Percentiles rank a stretch among this genome's conserved stretches.
Conservation (phyloP, 2,888 invertebrate genomes). For the Lathronympha strigana region DNA sequence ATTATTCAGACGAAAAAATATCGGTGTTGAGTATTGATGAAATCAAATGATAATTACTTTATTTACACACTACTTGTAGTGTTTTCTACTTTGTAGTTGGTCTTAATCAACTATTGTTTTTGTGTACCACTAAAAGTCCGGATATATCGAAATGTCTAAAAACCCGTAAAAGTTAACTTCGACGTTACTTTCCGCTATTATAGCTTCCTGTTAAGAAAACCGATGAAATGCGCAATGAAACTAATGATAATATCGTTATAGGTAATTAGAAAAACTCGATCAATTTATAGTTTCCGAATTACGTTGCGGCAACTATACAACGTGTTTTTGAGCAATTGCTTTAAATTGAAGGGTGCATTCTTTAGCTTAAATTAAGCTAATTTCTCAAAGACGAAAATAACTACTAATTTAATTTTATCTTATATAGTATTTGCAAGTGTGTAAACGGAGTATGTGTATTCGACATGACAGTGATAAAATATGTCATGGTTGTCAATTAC, state of each 20-base stretch:
- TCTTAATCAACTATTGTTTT: neutral
- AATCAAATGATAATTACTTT: constrained; percentile 6
- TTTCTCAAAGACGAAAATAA: no score
- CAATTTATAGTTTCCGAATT: neutral
- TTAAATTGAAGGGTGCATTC: no score
- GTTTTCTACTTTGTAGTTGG: no score
- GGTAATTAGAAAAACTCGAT: constrained; percentile 1
- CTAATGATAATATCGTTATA: constrained; percentile 1
- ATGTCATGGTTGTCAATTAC: no score
- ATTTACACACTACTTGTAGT: neutral
- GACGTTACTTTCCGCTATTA: neutral
- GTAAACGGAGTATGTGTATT: no score
- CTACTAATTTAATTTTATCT: no score
- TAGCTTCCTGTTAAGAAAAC: constrained; percentile 24
- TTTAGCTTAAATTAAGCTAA: no score
- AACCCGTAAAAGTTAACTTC: constrained; percentile 7
- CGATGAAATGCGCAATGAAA: constrained; percentile 5
- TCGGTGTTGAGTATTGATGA: neutral
- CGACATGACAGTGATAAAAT: no score
- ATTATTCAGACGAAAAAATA: neutral
- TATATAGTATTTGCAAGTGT: no score
- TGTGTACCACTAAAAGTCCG: neutral
- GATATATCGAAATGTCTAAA: constrained; percentile 10
- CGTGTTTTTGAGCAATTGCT: no score
- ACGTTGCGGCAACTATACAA: neutral